Evolutionary conservation across 2,113 vertebrate species (phyloP).

Genomic region (Labeo rohita): DNA sequence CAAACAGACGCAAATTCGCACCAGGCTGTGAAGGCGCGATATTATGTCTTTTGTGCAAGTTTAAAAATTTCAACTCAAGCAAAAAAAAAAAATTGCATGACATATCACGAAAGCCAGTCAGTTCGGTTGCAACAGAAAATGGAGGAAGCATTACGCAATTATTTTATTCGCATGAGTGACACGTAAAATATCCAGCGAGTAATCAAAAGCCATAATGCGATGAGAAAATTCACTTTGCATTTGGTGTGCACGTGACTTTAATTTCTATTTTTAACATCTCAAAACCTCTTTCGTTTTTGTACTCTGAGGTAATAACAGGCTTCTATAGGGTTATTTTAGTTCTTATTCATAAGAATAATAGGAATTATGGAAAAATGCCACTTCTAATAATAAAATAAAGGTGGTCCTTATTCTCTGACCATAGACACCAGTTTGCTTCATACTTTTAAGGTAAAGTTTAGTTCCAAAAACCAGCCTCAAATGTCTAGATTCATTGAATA

Average conservation of each 20-base stretch:
- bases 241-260: not conserved
- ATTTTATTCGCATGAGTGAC: too few relatives aligned
- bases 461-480: not conserved
- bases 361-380: not conserved
- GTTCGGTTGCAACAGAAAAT: too few relatives aligned
- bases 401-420: not conserved
- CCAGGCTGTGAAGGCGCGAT: too few relatives aligned
- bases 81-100: too few relatives aligned
- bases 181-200: too few relatives aligned
- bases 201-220: too few relatives aligned
- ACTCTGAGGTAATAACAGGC: constrained; percentile 4
- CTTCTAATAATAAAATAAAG: not conserved
- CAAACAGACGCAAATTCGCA: too few relatives aligned
- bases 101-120: too few relatives aligned
- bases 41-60: too few relatives aligned
- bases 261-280: not conserved
- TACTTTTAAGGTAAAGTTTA: not conserved
- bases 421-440: not conserved
- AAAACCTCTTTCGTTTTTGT: not conserved
- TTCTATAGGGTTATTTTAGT: not conserved
- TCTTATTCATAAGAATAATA: not conserved
- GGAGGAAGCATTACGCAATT: too few relatives aligned
- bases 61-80: too few relatives aligned
- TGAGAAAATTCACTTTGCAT: too few relatives aligned
- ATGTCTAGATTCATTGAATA: not conserved